Conservation (phyloP, 2,113 vertebrate genomes). For the Indri indri region DNA sequence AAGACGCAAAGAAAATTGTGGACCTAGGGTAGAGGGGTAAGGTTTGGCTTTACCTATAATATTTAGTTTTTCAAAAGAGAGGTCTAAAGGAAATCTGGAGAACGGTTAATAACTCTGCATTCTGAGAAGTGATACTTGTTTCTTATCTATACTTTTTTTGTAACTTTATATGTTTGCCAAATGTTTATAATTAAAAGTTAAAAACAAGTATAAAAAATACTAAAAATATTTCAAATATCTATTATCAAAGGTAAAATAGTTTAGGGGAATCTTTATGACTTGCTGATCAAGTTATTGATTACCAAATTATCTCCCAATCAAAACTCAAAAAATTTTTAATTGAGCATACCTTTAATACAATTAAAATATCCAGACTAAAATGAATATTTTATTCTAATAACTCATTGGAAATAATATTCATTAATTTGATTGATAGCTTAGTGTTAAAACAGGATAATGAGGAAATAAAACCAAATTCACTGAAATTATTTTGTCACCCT, state of each 20-base stretch:
- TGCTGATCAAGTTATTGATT: not conserved
- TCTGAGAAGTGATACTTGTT: not conserved
- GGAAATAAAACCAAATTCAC: conserved; percentile 18
- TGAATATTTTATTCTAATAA: conserved; percentile 26
- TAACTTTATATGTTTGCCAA: not conserved
- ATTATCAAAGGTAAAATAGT: not conserved
- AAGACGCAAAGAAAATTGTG: rapidly evolving
- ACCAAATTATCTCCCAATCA: not conserved
- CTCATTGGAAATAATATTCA: conserved; percentile 19
- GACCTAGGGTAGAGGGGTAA: rapidly evolving
- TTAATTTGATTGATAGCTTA: conserved; percentile 25
- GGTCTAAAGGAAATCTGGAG: not conserved
- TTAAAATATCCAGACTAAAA: conserved; percentile 2
- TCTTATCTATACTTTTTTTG: not conserved
- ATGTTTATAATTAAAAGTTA: not conserved
- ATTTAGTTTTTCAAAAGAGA: not conserved
- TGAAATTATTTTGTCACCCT: not conserved
- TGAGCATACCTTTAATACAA: conserved; percentile 9
- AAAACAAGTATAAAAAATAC: not conserved
- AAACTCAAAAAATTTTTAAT: not conserved
- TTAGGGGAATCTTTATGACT: not conserved
- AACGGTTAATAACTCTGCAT: not conserved
- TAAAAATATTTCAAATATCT: not conserved
- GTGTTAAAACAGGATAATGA: not conserved
- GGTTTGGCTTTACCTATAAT: not conserved